Evolutionary conservation across 1,140 invertebrate genomes (phyloP), one percentile per base, ranked within the genome.

Genomic region (Propsilocerus akamusi): DNA sequence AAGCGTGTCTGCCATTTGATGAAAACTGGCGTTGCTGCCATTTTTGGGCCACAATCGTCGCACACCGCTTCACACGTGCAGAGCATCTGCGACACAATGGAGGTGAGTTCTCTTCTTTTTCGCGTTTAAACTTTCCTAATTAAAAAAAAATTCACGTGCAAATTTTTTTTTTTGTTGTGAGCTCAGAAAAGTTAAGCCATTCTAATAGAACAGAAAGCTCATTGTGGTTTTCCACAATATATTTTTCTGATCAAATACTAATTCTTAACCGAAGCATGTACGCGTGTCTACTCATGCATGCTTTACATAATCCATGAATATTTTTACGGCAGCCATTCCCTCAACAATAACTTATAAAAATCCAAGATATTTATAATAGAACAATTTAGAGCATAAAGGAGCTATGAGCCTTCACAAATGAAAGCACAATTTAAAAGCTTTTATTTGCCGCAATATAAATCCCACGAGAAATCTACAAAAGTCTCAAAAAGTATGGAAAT

Each of bases 31-130:
- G 85, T 96, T 23, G 89, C 88, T 4, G 91, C 88, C 22, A 88
- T 97, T 59, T 95, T 96, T 62, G 92, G 92, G 1, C 91, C 91
- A 3, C 87, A 93, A 63, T 91, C 84, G 30, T 76, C 81, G 0
- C 84, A 90, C 47, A 90, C 87, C 3, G 86, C 88, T 2, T 85
- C 84, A 52, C 90, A 95, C 67, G 87, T 95, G 12, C 91, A 96
- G 68, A 91, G 87, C 49, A 94, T 95, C 57, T 95, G 91, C 65
- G 91, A 95, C 68, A 88, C 89, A 14, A 87, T 95, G 80, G 90
- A 96, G 69, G 68, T 65, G 55, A 57, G 53, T 30, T 12, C 26
- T 30, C 6, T 7, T 30, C 12, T 30, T 12, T 30, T 30, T 7
- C 12, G 6, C 12, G 10, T 14, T 22, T 17, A 20, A 47, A 11